A percentile compares a stretch with the other conserved stretches of the same genome.
Evolutionary conservation across 1,140 invertebrate species (phyloP).

Genomic region (Brevipalpus yothersi): DNA sequence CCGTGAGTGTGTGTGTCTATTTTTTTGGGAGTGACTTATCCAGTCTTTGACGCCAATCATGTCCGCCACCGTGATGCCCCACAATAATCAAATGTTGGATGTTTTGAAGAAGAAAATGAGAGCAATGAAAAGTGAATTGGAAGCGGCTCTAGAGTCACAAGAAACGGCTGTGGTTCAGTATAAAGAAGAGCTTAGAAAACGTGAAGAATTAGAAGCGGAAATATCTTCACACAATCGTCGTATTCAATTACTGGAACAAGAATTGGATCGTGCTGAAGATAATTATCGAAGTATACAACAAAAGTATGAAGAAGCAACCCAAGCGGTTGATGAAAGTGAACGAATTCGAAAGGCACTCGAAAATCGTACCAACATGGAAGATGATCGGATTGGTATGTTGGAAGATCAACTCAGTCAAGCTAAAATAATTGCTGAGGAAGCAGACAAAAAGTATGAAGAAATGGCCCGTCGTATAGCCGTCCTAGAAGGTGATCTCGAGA

Average conservation of each 20-base stretch:
- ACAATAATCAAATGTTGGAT: constrained; percentile 37
- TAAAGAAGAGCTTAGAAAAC: constrained; percentile 63
- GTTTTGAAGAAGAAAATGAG: constrained; percentile 98
- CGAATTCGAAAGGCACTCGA: constrained; percentile 82
- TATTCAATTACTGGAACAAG: constrained; percentile 93
- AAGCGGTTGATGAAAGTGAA: constrained; percentile 97
- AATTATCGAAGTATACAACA: constrained; percentile 80
- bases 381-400: constrained; percentile 77
- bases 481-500: constrained; percentile 99
- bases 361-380: constrained; percentile 95
- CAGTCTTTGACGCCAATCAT: background rate
- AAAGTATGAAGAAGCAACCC: constrained; percentile 92
- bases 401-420: constrained; percentile 85
- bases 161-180: constrained; percentile 59
- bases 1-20: too few relatives aligned
- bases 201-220: constrained; percentile 93
- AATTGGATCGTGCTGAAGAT: constrained; percentile 91
- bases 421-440: constrained; percentile 90
- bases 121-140: constrained; percentile 89
- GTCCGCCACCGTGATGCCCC: background rate
- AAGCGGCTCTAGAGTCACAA: constrained; percentile 84
- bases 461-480: constrained; percentile 99
- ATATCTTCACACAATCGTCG: constrained; percentile 89
- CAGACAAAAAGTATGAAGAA: constrained; percentile 99
- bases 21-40: background rate